These are phyloP conservation scores for Cariama cristata DNA, from an alignment of 2,113 vertebrate species.

Conservation along the genomic window DNA sequence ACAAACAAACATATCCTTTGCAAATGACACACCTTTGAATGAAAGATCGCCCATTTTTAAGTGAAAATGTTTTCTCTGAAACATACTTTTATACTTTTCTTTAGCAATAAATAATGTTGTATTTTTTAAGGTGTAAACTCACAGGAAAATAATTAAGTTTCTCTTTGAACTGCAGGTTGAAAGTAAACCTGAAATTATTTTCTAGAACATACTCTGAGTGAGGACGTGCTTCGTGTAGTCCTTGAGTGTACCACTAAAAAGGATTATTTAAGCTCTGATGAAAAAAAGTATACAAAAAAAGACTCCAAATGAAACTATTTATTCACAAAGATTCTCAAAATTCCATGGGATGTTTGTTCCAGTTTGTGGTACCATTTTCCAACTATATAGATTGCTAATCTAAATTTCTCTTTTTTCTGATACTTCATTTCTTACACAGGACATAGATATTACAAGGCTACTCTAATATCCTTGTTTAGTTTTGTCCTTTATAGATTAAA, in stretches of 20 bases:
- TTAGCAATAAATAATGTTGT: neutral
- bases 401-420: neutral
- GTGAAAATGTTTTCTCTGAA: neutral
- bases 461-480: neutral
- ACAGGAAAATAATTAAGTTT: neutral
- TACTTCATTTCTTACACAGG: neutral
- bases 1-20: neutral
- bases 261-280: neutral
- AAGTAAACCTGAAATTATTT: neutral
- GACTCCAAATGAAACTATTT: neutral
- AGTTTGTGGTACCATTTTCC: neutral
- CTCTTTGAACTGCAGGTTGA: neutral
- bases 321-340: neutral
- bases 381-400: neutral
- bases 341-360: fast-evolving
- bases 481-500: neutral
- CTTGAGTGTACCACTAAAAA: neutral
- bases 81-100: neutral
- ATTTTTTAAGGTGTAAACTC: neutral
- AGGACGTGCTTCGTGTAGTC: neutral
- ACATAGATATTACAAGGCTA: neutral
- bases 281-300: neutral
- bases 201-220: neutral
- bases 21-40: neutral
- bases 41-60: neutral